Percentiles rank a stretch among this genome's conserved stretches.
These are phyloP conservation scores for Drosophila testacea DNA, from an alignment of 2,888 invertebrate genomes.

Conservation along the genomic window DNA sequence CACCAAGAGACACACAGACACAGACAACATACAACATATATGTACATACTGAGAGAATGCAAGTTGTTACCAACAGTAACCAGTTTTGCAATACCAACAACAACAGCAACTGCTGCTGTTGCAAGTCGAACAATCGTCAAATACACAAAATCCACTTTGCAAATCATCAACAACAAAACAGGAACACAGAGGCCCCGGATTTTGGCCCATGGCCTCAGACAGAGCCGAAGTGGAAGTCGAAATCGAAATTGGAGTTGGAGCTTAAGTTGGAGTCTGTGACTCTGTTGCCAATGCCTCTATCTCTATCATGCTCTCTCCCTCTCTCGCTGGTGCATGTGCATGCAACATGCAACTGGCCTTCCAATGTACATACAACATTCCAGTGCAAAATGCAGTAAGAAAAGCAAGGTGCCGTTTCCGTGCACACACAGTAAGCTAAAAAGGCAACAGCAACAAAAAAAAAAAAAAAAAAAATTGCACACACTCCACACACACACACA, in stretches of 20 bases:
- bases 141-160: slow-evolving; percentile 79
- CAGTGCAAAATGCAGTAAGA: slow-evolving; percentile 50
- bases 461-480: slow-evolving; percentile 16
- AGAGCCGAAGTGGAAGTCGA: slow-evolving; percentile 31
- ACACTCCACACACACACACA: background rate
- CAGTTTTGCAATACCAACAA: slow-evolving; percentile 65
- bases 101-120: slow-evolving; percentile 24
- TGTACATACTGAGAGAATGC: slow-evolving; percentile 5
- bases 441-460: slow-evolving; percentile 8
- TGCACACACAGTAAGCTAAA: slow-evolving; percentile 19
- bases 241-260: background rate
- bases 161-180: slow-evolving; percentile 72
- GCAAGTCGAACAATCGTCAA: slow-evolving; percentile 76
- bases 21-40: background rate
- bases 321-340: slow-evolving; percentile 17
- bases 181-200: slow-evolving; percentile 48
- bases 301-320: background rate
- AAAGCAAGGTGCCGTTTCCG: slow-evolving; percentile 54
- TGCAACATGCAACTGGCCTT: slow-evolving; percentile 72
- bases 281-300: background rate
- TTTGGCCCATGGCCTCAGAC: slow-evolving; percentile 54
- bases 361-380: slow-evolving; percentile 46
- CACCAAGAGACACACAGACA: slow-evolving; percentile 4
- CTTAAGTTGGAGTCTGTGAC: slow-evolving; percentile 3
- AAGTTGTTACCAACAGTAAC: slow-evolving; percentile 57